A percentile compares a stretch with the other conserved stretches of the same genome.
These are phyloP conservation scores for Drosophila recens DNA, from an alignment of 2,888 invertebrate species.

Conservation along the genomic window DNA sequence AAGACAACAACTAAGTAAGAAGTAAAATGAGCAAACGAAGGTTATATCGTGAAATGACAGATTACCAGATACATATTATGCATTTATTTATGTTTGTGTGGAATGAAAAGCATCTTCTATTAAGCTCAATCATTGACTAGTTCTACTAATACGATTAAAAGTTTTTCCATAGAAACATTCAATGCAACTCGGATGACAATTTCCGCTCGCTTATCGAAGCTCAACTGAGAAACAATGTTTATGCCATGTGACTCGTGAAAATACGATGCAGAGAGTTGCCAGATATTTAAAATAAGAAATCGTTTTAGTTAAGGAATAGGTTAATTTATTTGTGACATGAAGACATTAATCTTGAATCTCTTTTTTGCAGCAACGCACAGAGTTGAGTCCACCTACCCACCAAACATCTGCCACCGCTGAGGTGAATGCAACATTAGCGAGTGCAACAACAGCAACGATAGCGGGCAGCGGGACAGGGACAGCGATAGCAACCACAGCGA, in stretches of 20 bases:
- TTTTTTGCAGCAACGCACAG: conserved; percentile 84
- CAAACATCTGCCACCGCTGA: conserved; percentile 79
- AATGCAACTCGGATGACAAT: conserved; percentile 6
- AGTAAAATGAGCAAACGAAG: conserved; percentile 35
- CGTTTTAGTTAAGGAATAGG: too few relatives aligned
- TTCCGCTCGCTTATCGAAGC: conserved; percentile 8
- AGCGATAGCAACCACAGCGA: conserved; percentile 38
- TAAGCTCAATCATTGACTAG: conserved; percentile 10
- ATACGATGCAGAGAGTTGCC: not conserved
- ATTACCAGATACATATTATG: not conserved
- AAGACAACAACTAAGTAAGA: conserved; percentile 37
- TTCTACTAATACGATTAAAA: conserved; percentile 14
- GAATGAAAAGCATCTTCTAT: not conserved
- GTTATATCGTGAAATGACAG: conserved; percentile 18
- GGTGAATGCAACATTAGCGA: conserved; percentile 66
- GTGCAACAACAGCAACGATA: conserved; percentile 58
- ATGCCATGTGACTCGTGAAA: not conserved
- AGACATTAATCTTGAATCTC: conserved; percentile 3
- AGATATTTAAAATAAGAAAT: not conserved
- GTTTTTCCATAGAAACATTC: conserved; percentile 14
- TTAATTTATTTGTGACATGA: not conserved
- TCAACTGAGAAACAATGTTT: not conserved
- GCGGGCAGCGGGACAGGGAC: conserved; percentile 60
- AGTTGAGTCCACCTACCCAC: conserved; percentile 83
- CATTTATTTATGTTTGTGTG: not conserved